These are phyloP conservation scores for Anolis sagrei DNA, from an alignment of 2,113 vertebrate genomes.

Conservation along the genomic window DNA sequence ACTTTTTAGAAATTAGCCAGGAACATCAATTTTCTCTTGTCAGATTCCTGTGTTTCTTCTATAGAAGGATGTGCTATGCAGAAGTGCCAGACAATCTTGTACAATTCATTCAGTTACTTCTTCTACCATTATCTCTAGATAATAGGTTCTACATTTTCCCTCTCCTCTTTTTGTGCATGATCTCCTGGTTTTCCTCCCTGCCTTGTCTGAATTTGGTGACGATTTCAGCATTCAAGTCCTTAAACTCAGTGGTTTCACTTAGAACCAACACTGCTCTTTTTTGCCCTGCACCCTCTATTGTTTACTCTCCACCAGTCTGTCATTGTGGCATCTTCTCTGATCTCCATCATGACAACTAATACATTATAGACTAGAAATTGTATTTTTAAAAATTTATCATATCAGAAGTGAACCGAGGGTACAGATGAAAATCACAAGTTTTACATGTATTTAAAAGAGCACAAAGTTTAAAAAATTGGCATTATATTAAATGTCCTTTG, in stretches of 20 bases:
- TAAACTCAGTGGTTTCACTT: neutral
- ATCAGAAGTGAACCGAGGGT: too few species aligned
- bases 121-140: neutral
- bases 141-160: neutral
- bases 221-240: neutral
- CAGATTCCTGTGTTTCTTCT: neutral
- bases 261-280: neutral
- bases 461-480: too few species aligned
- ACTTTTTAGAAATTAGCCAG: neutral
- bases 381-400: too few species aligned
- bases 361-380: too few species aligned
- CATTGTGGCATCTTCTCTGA: neutral
- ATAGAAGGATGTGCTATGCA: neutral
- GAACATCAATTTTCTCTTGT: neutral
- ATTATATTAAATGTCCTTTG: too few species aligned
- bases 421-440: too few species aligned
- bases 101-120: neutral
- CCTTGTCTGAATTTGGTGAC: neutral
- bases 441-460: too few species aligned
- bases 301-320: neutral
- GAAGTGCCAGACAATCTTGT: neutral
- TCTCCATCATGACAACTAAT: neutral
- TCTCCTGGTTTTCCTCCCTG: neutral
- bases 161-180: neutral
- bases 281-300: neutral